Evolutionary conservation across 1,140 invertebrate genomes (phyloP).

Genomic region (Tetramorium simillimum): DNA sequence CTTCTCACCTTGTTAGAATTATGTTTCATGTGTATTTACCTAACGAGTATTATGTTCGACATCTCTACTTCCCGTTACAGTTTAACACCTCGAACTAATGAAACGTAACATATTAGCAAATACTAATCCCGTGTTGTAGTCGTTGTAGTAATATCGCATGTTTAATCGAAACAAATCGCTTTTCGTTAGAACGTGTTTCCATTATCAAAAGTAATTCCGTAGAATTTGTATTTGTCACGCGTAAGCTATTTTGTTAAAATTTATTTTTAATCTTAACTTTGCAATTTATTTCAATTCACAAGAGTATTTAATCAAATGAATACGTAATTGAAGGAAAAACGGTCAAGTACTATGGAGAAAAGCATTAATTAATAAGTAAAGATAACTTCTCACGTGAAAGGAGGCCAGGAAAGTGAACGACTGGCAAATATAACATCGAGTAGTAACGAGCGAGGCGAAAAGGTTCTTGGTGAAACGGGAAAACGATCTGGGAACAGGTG

Average conservation of each 20-base stretch:
- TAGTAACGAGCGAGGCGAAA: conserved; percentile 5
- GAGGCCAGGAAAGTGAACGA: conserved; percentile 47
- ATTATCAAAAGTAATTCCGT: background rate
- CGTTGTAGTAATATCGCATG: background rate
- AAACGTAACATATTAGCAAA: conserved; percentile 22
- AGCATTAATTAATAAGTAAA: conserved; percentile 35
- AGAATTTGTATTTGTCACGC: background rate
- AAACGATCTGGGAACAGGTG: conserved; percentile 47
- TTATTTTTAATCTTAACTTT: background rate
- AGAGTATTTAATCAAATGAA: background rate
- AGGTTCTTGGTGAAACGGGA: background rate
- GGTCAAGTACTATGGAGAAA: background rate
- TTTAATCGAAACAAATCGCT: background rate
- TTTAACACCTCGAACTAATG: conserved; percentile 25
- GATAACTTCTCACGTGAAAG: conserved; percentile 24
- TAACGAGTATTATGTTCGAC: conserved; percentile 5
- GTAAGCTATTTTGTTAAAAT: background rate
- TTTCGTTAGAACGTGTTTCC: no score
- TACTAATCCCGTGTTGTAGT: background rate
- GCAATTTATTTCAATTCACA: background rate
- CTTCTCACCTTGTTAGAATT: conserved; percentile 22
- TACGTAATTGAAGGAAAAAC: background rate
- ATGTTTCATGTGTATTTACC: background rate
- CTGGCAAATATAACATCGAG: conserved; percentile 23
- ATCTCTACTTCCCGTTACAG: background rate